phyloP scores from a whole-genome alignment of 2,797 vertebrate genomes.

The Lacerta bilineata region DNA sequence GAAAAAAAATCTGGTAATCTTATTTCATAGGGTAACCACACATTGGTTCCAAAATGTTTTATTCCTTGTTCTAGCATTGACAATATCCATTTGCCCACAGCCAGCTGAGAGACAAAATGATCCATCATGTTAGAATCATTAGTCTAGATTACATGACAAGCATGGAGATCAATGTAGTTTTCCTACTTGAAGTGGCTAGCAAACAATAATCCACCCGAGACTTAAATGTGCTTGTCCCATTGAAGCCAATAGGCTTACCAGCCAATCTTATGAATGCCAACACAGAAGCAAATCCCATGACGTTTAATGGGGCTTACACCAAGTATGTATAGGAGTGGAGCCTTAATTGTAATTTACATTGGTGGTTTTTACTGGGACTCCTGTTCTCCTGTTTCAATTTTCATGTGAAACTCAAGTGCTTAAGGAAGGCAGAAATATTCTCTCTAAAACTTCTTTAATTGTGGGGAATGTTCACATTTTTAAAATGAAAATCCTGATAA shows the following conservation, averaged over 20 bases:
- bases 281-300: neutral
- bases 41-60: neutral
- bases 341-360: no score
- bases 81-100: neutral
- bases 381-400: neutral
- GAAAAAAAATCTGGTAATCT: no score
- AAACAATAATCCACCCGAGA: neutral
- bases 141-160: neutral
- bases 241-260: neutral
- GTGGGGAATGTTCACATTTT: neutral
- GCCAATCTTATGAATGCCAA: neutral
- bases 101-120: neutral
- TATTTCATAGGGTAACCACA: neutral
- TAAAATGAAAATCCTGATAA: neutral
- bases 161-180: neutral
- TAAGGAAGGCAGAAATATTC: neutral
- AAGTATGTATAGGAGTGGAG: no score
- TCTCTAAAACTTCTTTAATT: no score
- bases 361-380: no score
- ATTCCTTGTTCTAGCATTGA: neutral
- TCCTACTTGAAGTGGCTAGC: neutral
- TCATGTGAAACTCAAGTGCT: neutral
- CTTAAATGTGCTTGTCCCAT: neutral
- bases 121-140: neutral
- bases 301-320: neutral